A percentile compares a stretch with the other conserved stretches of the same genome.
Conservation (phyloP, 2,797 vertebrate genomes). For the Helicolenus hilgendorfi region DNA sequence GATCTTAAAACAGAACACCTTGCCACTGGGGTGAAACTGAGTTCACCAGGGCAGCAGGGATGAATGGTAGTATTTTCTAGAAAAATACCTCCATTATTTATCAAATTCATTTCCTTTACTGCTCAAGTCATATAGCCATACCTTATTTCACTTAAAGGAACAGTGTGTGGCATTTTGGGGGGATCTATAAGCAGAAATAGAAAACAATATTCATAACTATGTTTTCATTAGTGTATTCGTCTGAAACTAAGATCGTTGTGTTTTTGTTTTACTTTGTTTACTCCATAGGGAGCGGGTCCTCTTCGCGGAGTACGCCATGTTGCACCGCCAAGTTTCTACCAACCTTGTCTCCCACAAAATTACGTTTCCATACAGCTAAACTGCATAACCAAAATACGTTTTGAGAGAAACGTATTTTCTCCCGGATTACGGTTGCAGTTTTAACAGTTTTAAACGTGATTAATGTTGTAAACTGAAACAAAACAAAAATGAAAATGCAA, state of each 20-base stretch:
- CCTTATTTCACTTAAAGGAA: conserved; percentile 1
- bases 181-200: not conserved
- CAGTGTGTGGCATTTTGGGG: not conserved
- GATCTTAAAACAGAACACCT: conserved; percentile 34
- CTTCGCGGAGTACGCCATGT: no score
- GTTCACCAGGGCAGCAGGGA: conserved; percentile 28
- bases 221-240: not conserved
- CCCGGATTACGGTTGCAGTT: no score
- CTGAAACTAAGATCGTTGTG: not conserved
- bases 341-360: no score
- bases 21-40: conserved; percentile 47
- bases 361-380: no score
- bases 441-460: no score
- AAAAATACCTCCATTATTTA: conserved; percentile 54
- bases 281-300: no score
- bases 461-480: no score
- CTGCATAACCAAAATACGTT: no score
- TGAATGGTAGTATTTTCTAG: not conserved
- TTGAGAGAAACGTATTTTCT: no score
- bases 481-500: no score
- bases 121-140: not conserved
- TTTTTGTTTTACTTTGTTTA: not conserved
- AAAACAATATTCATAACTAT: not conserved
- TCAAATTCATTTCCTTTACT: conserved; percentile 9
- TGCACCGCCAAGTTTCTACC: no score